Base-by-base conservation (phyloP, 1,140 invertebrate genomes). In the Atopsyche davidsoni region DNA sequence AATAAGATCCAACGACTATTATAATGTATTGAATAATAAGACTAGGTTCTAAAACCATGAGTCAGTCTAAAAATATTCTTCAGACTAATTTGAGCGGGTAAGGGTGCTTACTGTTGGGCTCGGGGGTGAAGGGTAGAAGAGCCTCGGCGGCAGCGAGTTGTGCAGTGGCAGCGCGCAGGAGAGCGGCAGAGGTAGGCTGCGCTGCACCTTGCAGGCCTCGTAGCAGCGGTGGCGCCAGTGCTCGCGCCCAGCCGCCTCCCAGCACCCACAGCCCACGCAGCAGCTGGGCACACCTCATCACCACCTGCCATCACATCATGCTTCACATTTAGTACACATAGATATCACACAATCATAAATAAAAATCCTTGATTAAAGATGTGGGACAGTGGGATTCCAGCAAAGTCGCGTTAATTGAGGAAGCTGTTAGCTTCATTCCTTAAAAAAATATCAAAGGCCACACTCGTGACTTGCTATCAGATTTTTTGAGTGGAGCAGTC, bases 171-270 rank as follows among this genome's bases (percentile, higher is more conserved):
- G 67, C 66, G 4, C 58, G 54, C 19, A 60, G 52, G 38, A 64
- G 63, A 25, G 60, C 21, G 42, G 55, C 49, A 47, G 60, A 59
- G 1, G 46, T 9, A 0, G 61, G 60, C 2, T 50, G 44, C 14
- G 62, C 57, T 2, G 67, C 65, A 3, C 62, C 61, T 1, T 66
- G 64, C n/a, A 69, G 67, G 16, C 63, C 61, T 4, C 60, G 62
- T 36, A 65, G 59, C 21, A 72, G 59, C 4, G 63, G 60, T 6
- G 62, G 65, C 1, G 64, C 70, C 45, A 70, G 58, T 11, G 65
- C 68, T 10, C 69, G 65, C 47, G 69, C 70, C 67, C 70, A 71
- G 61, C 66, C 46, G 51, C 58, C 16, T 6, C 45, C 53, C 24
- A 60, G 40, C 6, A 59, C 48, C 69, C 70, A 72, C 47, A 72